These are phyloP conservation scores for Macrobrachium nipponense DNA, from an alignment of 1,140 invertebrate genomes.

Conservation along the genomic window DNA sequence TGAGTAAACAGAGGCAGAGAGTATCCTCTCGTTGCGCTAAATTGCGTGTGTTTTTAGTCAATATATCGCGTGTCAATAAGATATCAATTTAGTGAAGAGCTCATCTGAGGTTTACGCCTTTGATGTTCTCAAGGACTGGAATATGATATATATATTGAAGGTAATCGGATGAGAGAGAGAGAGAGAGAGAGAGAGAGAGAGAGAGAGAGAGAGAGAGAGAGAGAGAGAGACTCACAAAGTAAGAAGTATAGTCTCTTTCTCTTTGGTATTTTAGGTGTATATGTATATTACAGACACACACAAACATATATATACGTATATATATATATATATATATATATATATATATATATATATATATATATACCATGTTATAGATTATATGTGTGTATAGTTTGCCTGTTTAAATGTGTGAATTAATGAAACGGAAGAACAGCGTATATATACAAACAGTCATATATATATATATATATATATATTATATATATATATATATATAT, in stretches of 20 bases:
- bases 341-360: too few species aligned
- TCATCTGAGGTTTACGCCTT: slow-evolving; percentile 40
- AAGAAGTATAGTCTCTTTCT: too few species aligned
- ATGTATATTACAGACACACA: too few species aligned
- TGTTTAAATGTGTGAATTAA: background rate
- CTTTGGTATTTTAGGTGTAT: too few species aligned
- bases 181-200: background rate
- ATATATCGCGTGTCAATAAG: slow-evolving; percentile 44
- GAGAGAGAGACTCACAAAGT: too few species aligned
- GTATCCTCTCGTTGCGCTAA: slow-evolving; percentile 11
- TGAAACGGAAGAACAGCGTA: background rate
- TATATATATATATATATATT: background rate
- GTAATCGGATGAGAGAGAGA: slow-evolving; percentile 35
- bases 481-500: slow-evolving; percentile 4
- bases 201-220: too few species aligned
- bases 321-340: too few species aligned
- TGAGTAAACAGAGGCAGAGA: slow-evolving; percentile 33
- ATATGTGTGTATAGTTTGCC: background rate
- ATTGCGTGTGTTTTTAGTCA: slow-evolving; percentile 37
- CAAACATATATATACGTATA: too few species aligned
- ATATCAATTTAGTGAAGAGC: slow-evolving; percentile 5
- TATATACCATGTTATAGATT: too few species aligned
- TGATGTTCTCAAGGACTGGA: slow-evolving; percentile 27
- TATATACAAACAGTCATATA: slow-evolving; percentile 8
- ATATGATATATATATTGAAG: slow-evolving; percentile 49